Conservation (phyloP, 2,113 vertebrate genomes). For the Blennius ocellaris region DNA sequence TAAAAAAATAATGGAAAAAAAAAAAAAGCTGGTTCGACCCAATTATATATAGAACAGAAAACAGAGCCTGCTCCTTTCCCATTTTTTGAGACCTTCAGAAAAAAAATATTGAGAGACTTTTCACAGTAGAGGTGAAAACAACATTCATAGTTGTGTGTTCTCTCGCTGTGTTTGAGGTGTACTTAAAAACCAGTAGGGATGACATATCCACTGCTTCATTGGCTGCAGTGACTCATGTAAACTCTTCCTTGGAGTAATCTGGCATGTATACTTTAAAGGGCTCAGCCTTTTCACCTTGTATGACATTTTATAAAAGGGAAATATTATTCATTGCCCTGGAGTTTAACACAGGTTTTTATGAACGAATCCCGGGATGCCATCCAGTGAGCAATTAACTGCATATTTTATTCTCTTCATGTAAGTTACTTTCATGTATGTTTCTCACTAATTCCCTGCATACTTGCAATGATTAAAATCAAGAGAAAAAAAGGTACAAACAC, state of each 20-base stretch:
- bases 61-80: background rate
- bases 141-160: background rate
- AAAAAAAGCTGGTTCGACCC: background rate
- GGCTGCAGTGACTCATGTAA: constrained; percentile 2
- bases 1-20: background rate
- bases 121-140: background rate
- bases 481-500: background rate
- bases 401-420: background rate
- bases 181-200: constrained; percentile 6
- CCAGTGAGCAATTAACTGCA: background rate
- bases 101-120: background rate
- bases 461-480: background rate
- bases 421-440: background rate
- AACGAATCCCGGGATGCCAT: background rate
- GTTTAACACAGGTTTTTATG: background rate
- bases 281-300: constrained; percentile 10
- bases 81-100: background rate
- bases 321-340: background rate
- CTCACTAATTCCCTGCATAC: background rate
- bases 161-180: background rate
- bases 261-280: constrained; percentile 1
- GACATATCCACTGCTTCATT: background rate
- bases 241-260: background rate
- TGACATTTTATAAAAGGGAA: constrained; percentile 13
- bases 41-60: background rate